A percentile compares a stretch with the other conserved stretches of the same genome.
Evolutionary conservation across 2,113 vertebrate species (phyloP).

Genomic region (Atrichornis clamosus): DNA sequence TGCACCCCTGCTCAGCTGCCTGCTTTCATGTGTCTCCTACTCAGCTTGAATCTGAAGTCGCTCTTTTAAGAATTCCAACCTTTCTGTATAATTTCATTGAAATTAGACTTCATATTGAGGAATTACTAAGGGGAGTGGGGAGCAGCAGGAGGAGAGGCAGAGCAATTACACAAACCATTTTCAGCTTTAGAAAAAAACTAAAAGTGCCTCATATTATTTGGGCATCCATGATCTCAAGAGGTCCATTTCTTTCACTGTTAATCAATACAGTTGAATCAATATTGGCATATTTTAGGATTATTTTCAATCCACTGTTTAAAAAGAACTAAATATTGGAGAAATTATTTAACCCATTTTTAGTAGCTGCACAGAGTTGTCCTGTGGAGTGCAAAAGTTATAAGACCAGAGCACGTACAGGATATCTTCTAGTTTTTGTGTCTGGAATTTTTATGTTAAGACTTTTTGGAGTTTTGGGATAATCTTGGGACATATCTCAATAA

Average conservation of each 20-base stretch:
- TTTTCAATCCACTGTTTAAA: not conserved
- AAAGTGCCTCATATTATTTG: not conserved
- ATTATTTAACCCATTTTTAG: not conserved
- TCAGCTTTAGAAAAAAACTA: not conserved
- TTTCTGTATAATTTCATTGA: not conserved
- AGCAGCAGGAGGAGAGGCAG: not conserved
- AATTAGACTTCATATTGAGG: not conserved
- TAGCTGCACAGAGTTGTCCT: not conserved
- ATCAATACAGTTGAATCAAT: not conserved
- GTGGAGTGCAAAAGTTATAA: not conserved
- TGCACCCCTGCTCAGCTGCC: not conserved
- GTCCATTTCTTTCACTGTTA: not conserved
- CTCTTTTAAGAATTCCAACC: not conserved
- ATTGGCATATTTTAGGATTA: not conserved
- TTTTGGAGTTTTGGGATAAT: not conserved
- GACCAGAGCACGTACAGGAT: not conserved
- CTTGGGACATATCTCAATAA: not conserved
- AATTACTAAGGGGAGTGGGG: not conserved
- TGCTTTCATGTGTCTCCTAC: not conserved
- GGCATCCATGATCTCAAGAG: not conserved
- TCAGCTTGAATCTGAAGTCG: not conserved
- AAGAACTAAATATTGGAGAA: not conserved
- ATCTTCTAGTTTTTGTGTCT: not conserved
- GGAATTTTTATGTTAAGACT: not conserved
- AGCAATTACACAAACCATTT: not conserved